These are phyloP conservation scores for Thysanoteuthis rhombus DNA, from an alignment of 2,888 invertebrate species.

Conservation along the genomic window DNA sequence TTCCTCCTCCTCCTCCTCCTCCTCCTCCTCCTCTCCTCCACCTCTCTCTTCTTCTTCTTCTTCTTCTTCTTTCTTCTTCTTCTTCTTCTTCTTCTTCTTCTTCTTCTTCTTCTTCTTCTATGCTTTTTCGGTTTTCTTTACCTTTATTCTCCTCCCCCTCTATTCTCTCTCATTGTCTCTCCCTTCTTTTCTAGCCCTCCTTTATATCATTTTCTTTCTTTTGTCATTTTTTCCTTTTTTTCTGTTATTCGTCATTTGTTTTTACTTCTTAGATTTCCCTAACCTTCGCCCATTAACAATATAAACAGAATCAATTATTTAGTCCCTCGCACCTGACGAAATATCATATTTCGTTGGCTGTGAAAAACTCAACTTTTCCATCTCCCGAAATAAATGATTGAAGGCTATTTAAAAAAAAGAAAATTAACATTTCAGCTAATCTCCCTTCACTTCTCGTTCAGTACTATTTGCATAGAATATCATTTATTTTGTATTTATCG, in stretches of 20 bases:
- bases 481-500: background rate
- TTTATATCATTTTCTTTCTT: background rate
- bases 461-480: background rate
- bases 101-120: background rate
- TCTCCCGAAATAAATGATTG: background rate
- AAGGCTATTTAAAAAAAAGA: background rate
- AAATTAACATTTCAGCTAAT: background rate
- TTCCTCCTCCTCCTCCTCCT: too few species aligned
- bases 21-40: background rate
- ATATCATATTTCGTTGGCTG: background rate
- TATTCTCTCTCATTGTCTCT: background rate
- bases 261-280: background rate
- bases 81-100: background rate
- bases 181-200: background rate
- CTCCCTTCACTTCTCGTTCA: background rate
- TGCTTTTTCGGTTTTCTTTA: too few species aligned
- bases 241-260: background rate
- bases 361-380: background rate
- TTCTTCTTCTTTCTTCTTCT: background rate
- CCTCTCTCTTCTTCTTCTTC: background rate
- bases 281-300: background rate
- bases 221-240: background rate
- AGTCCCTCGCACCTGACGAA: background rate
- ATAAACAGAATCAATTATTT: constrained; percentile 12
- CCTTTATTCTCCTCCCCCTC: too few species aligned